phyloP scores from a whole-genome alignment of 2,888 invertebrate genomes.

The Leucoptera coffeella region DNA sequence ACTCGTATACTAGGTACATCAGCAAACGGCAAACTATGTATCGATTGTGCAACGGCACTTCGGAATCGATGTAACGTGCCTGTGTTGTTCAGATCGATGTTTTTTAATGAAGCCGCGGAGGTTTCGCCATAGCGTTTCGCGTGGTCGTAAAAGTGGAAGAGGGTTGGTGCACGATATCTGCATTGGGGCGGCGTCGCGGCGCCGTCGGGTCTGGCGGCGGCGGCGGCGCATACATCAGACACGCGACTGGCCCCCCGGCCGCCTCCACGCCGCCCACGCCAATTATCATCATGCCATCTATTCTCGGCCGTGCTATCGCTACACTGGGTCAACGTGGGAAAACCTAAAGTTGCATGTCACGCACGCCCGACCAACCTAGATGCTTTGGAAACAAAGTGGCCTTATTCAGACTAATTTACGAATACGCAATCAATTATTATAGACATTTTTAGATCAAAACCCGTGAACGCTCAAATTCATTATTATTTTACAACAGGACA shows the following conservation, averaged over 20 bases:
- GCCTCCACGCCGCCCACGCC: constrained; percentile 12
- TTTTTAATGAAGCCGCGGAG: too few species aligned
- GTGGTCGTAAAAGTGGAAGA: constrained; percentile 14
- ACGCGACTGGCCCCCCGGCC: constrained; percentile 24
- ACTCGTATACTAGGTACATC: too few species aligned
- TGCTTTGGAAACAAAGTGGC: too few species aligned
- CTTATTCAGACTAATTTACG: too few species aligned
- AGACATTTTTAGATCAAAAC: too few species aligned
- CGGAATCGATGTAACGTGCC: neutral
- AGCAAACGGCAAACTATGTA: too few species aligned
- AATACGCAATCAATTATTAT: too few species aligned
- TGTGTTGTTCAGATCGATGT: neutral
- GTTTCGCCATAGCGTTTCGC: constrained; percentile 12
- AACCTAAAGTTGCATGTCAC: constrained; percentile 1
- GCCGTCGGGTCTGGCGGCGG: constrained; percentile 47
- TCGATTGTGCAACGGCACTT: neutral
- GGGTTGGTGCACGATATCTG: constrained; percentile 40
- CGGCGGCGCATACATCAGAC: constrained; percentile 44
- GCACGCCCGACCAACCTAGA: too few species aligned
- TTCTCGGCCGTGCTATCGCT: constrained; percentile 20
- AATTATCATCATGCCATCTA: constrained; percentile 30
- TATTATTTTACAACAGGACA: too few species aligned
- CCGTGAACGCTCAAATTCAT: too few species aligned
- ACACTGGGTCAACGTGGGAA: constrained; percentile 3
- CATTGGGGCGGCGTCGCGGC: constrained; percentile 39